Percentiles rank a stretch among this genome's conserved stretches.
phyloP scores from a whole-genome alignment of 2,797 vertebrate genomes.

The Centropyge bicolor region DNA sequence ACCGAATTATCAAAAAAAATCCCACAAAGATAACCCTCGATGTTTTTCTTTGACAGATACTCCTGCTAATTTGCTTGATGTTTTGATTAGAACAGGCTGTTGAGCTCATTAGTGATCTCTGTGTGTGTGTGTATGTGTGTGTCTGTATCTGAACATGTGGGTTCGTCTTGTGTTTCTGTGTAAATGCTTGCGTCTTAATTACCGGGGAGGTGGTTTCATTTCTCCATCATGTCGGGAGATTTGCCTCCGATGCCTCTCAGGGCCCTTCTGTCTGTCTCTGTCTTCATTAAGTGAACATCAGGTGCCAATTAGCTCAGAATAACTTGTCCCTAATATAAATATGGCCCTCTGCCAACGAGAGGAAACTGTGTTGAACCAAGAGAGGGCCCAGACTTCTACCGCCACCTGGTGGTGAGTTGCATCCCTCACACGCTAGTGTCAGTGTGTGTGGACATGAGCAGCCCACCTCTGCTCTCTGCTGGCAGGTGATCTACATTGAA shows the following conservation, averaged over 20 bases:
- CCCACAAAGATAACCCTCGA: background rate
- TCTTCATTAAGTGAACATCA: conserved; percentile 88
- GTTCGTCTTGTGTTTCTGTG: conserved; percentile 36
- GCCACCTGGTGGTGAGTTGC: conserved; percentile 41
- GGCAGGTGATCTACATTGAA: conserved; percentile 65
- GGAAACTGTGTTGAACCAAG: conserved; percentile 45
- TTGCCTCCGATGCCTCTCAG: conserved; percentile 66
- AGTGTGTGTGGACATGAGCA: background rate
- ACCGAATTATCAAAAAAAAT: background rate
- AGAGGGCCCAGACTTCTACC: conserved; percentile 27
- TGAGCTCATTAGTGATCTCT: conserved; percentile 66
- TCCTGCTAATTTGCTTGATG: conserved; percentile 62
- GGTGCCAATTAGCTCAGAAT: conserved; percentile 85
- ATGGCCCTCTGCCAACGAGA: conserved; percentile 80
- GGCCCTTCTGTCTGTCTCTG: conserved; percentile 68
- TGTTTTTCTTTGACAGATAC: conserved; percentile 25
- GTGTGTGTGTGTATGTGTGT: conserved; percentile 28
- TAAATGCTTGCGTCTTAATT: conserved; percentile 78
- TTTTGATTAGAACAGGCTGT: conserved; percentile 74
- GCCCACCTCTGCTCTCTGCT: conserved; percentile 70
- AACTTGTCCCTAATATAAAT: conserved; percentile 74
- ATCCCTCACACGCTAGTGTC: background rate
- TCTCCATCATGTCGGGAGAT: conserved; percentile 77
- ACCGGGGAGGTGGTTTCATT: conserved; percentile 64
- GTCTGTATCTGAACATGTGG: conserved; percentile 19